Base-by-base conservation (phyloP, 2,888 invertebrate genomes). In the Rotaria macrura region DNA sequence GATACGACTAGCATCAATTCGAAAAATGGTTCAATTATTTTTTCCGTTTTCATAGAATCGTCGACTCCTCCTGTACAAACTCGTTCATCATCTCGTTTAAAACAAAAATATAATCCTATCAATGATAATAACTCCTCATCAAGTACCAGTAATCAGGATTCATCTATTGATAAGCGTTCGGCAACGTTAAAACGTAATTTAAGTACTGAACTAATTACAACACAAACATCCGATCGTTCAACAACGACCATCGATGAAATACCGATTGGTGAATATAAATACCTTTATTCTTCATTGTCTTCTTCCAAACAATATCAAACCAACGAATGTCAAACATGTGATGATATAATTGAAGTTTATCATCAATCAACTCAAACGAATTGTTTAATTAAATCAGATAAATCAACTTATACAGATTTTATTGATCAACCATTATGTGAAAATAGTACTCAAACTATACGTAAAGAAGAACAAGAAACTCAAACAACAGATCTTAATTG, bases 341-440 rank as follows among this genome's bases (percentile, higher is more conserved):
- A 79, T 43, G 79, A 79, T 79, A 43, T 79, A 14, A 43, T 43
- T 25, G 79, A 79, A 79, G 25, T 79, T 4, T 79, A 12, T 23
- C 79, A 79, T 43, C 79, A 43, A 43, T 79, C 79, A n/a, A n/a
- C 43, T n/a, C 79, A 79, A 79, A 79, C 79, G 12, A 79, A 43
- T 79, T 23, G 14, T 79, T 79, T 79, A 79, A 43, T 79, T n/a
- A 79, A 79, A 79, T 43, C 43, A 43, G 79, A 79, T 79, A 79
- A 79, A 79, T 79, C 79, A 10, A 79, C 79, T 9, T 79, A 79
- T 43, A 79, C 43, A 43, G 79, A 79, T 43, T 40, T 43, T n/a
- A 79, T 79, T 79, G 79, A 79, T 79, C 79, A n/a, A 43, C 79
- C 79, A 25, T 14, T 79, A 79, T 79, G 79, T 43, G 79, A 79